Base-by-base conservation (phyloP, 64 coral and sea anemone genomes). In the Porites lutea region DNA sequence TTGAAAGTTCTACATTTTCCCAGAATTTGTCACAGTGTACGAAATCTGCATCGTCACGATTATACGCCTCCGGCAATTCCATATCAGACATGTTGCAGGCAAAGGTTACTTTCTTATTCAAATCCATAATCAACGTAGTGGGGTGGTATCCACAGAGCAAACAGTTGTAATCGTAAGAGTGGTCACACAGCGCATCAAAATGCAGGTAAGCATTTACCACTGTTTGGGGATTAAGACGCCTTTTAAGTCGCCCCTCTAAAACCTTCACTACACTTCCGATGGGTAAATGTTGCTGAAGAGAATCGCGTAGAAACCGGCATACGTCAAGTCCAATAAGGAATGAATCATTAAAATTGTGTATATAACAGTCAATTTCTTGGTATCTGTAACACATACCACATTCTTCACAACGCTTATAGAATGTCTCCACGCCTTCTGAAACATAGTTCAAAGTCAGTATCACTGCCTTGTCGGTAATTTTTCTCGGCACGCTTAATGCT, bases 81-180 rank as follows among this genome's bases (percentile, higher is more conserved):
- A 93, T 13, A 60, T 83, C 57, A 11, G 16, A 37, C 47, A 21
- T 14, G 8, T 78, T 68, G 48, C 92, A 94, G 13, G 48, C 55
- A 69, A 94, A 89, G 15, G 70, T 52, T 15, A 94, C 84, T 71
- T 91, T 95, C 14, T 71, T 86, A 52, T 95, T 91, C 11, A 95
- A 22, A 64, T 91, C 89, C 62, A 88, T 82, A 43, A 90, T 91
- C 2, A 95, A 14, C 4, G n/a, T 88, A 2, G 51, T 78, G 0
- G 89, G 94, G 46, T 95, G 82, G 57, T 67, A 79, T 8, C 89
- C 94, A 91, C 88, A 95, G 18, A 95, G 48, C 9, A 67, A 71
- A 60, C 93, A 91, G 74, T 51, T 43, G 72, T 71, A 95, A 16
- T 91, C 67, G 64, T 95, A 95, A 10, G 19, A 19, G 37, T 91